Conservation (phyloP, 2,888 invertebrate species). For the Torymus aiolomorphi region DNA sequence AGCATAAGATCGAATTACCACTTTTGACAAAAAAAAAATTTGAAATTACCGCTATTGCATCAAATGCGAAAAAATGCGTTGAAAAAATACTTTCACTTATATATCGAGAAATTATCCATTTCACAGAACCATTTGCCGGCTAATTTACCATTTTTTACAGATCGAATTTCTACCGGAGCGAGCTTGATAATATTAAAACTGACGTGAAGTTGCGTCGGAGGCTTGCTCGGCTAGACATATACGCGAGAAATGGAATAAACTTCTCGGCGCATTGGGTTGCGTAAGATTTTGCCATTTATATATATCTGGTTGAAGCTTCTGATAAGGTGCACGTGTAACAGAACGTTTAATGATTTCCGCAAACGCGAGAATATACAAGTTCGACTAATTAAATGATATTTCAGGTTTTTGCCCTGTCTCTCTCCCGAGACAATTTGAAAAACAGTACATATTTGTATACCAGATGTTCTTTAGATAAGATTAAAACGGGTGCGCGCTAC, state of each 20-base stretch:
- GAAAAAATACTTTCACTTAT: too few species aligned
- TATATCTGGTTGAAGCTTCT: neutral
- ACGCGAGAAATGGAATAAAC: neutral
- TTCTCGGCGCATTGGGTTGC: neutral
- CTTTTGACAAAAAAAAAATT: too few species aligned
- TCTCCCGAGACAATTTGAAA: slow-evolving; percentile 27
- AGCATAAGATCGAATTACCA: too few species aligned
- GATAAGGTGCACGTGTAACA: slow-evolving; percentile 33
- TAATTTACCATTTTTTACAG: too few species aligned
- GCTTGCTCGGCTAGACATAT: neutral
- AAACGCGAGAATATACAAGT: slow-evolving; percentile 1
- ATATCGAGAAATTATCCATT: too few species aligned
- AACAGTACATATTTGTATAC: slow-evolving; percentile 34
- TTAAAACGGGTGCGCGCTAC: slow-evolving; percentile 1
- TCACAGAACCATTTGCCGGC: too few species aligned
- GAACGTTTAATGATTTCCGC: slow-evolving; percentile 23
- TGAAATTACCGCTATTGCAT: too few species aligned
- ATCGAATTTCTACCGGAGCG: too few species aligned
- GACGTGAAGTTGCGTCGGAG: too few species aligned
- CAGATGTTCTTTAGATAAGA: slow-evolving; percentile 39
- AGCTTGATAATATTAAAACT: too few species aligned
- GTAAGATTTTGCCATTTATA: slow-evolving; percentile 12
- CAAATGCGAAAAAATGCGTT: too few species aligned
- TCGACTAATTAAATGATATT: slow-evolving; percentile 48
- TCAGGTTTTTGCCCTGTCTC: neutral